Conservation (phyloP, 2,888 invertebrate genomes). For the Synergus laeviventris region DNA sequence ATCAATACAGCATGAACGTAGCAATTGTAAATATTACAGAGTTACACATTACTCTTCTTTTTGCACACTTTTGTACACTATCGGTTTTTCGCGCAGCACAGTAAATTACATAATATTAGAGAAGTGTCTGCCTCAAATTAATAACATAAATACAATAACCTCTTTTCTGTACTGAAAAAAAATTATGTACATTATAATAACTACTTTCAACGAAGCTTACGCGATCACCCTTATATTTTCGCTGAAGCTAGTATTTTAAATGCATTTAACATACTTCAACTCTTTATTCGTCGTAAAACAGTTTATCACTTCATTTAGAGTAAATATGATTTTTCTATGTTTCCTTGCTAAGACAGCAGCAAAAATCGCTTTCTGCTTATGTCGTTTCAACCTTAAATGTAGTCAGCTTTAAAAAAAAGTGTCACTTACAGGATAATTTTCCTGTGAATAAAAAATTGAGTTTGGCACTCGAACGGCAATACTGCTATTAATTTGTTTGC, state of each 20-base stretch:
- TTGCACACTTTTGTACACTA: constrained; percentile 11
- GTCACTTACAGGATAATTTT: constrained; percentile 22
- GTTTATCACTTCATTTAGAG: constrained; percentile 3
- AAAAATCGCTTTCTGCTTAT: constrained; percentile 8
- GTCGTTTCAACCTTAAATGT: not conserved
- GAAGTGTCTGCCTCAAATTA: constrained; percentile 42
- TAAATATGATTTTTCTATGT: constrained; percentile 7
- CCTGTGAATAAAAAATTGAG: constrained; percentile 26
- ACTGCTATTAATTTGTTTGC: constrained; percentile 19
- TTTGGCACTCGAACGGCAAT: constrained; percentile 32
- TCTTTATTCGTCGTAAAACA: constrained; percentile 39
- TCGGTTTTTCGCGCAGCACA: not conserved
- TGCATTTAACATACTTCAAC: constrained; percentile 46
- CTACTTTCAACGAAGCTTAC: constrained; percentile 16
- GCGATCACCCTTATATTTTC: not conserved
- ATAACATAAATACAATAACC: constrained; percentile 53
- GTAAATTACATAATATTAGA: constrained; percentile 10
- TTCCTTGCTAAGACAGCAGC: not conserved
- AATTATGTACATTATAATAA: constrained; percentile 17
- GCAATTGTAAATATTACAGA: constrained; percentile 30
- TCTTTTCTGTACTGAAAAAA: constrained; percentile 1
- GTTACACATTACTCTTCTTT: constrained; percentile 28
- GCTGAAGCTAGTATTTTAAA: constrained; percentile 24
- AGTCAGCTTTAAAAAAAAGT: constrained; percentile 30
- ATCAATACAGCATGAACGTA: constrained; percentile 32